Evolutionary conservation across 1,140 invertebrate genomes (phyloP), one percentile per base, ranked within the genome.

Genomic region (Diuraphis noxia): DNA sequence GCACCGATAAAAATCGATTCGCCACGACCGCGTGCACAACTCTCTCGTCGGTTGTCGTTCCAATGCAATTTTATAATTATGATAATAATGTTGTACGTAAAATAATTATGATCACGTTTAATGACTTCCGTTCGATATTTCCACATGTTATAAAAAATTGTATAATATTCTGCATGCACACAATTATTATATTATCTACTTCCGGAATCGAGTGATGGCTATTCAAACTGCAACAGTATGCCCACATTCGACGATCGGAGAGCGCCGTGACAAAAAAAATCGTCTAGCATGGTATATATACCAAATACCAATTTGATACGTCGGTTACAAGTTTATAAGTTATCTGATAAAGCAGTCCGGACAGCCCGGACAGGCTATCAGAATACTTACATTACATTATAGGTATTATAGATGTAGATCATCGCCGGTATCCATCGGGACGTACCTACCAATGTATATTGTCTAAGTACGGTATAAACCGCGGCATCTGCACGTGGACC

Each of bases 1-100:
- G 9, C 43, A 6, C 25, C 30, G 36, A 84, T 43, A 84, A 52
- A 49, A 86, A 86, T 86, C 84, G 84, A 46, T 49, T 86, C 84
- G 84, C 84, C 13, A 86, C 43, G 43, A 52, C 43, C 82, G 79
- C 79, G 40, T 43, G 82, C 82, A 30, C 56, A 72, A n/a, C 56
- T 72, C 56, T 72, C 56, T 72, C 56, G 30, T 0, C 56, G 30
- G 56, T 63, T 30, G 56, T 30, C 30, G n/a, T n/a, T n/a, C n/a
- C 30, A n/a, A 72, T 72, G 56, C 30, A 6, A 72, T n/a, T n/a
- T 72, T 72, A 72, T 17, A 72, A 72, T 34, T n/a, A 63, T 13
- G 56, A 63, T n/a, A 19, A 72, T 72, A 72, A 72, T 17, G 17
- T 72, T 72, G 56, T 72, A 72, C 56, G 56, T 17, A 6, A 72